Percentiles rank a stretch among this genome's conserved stretches.
phyloP scores from a whole-genome alignment of 2,113 vertebrate species.

The Synodontis membranacea region DNA sequence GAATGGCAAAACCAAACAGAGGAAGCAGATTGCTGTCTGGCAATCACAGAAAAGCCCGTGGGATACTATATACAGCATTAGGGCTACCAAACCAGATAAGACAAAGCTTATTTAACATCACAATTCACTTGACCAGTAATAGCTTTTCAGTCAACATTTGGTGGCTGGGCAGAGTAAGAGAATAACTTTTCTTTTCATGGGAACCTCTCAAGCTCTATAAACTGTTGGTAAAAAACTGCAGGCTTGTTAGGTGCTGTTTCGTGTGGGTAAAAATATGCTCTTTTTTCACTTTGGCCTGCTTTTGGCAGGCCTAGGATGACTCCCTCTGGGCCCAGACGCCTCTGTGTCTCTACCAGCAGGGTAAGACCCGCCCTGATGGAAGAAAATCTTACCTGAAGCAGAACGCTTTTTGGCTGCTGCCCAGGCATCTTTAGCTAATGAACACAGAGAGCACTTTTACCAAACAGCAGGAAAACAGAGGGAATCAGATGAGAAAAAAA shows the following conservation, averaged over 20 bases:
- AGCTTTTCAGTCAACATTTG: constrained; percentile 40
- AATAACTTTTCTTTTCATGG: not conserved
- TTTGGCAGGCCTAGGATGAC: constrained; percentile 41
- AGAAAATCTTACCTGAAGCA: constrained; percentile 63
- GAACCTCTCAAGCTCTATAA: not conserved
- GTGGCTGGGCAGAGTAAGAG: constrained; percentile 17
- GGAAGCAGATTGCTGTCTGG: constrained; percentile 81
- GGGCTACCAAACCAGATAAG: constrained; percentile 63
- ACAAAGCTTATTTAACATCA: constrained; percentile 38
- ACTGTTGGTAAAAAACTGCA: constrained; percentile 10
- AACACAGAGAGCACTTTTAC: constrained; percentile 54
- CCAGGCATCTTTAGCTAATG: constrained; percentile 62
- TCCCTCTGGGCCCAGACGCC: constrained; percentile 58
- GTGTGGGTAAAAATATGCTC: constrained; percentile 29
- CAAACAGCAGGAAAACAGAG: constrained; percentile 21
- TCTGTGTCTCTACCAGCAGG: constrained; percentile 60
- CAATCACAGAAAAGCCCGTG: constrained; percentile 7
- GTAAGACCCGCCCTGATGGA: constrained; percentile 54
- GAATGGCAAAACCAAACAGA: constrained; percentile 79
- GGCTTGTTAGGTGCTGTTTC: constrained; percentile 21
- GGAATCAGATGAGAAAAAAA: constrained; percentile 5
- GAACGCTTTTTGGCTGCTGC: constrained; percentile 54
- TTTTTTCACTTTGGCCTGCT: constrained; percentile 34
- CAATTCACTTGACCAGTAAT: constrained; percentile 26
- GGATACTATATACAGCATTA: constrained; percentile 48